Base-by-base conservation (phyloP, 1,140 invertebrate genomes). In the Samia ricini region DNA sequence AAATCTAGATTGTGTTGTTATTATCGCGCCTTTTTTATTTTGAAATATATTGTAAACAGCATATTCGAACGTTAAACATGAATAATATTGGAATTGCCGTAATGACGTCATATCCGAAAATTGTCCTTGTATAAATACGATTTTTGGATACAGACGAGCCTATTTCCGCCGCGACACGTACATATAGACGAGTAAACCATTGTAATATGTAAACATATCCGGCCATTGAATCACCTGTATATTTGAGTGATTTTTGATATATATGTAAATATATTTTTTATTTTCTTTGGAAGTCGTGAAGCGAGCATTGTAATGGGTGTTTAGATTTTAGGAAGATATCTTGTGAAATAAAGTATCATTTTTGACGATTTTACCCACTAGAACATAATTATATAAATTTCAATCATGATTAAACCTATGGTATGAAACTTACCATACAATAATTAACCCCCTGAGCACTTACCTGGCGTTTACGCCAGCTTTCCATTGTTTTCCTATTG, bases 171-270 rank as follows among this genome's bases (percentile, higher is more conserved):
- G 22, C 22, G 20, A 52, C 59, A 66, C 57, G n/a, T 60, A 60
- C 59, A 69, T 60, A 60, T 60, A 69, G 61, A 57, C 57, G 69
- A 67, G 66, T 69, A 76, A 75, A 68, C 69, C 72, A 81, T 80
- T 78, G 78, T 78, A 71, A 69, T 60, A 76, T 74, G 76, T 76
- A 74, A 76, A 69, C 70, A 64, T 82, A 72, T 84, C 79, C 81
- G 79, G 68, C 69, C 77, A 79, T 84, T 79, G 67, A 79, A 63
- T 73, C 74, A 69, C 72, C 71, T 67, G 69, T 72, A 67, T 71
- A 68, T 75, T 63, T 69, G 74, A 72, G 64, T 68, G 61, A 74
- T 72, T 69, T 75, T 73, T 61, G 65, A 56, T 67, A 61, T 15
- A 12, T 5, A 15, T 42, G 12, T 42, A 60, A 65, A 56, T 67